Conservation (phyloP, 2,113 vertebrate species). For the Myotis lucifugus region DNA sequence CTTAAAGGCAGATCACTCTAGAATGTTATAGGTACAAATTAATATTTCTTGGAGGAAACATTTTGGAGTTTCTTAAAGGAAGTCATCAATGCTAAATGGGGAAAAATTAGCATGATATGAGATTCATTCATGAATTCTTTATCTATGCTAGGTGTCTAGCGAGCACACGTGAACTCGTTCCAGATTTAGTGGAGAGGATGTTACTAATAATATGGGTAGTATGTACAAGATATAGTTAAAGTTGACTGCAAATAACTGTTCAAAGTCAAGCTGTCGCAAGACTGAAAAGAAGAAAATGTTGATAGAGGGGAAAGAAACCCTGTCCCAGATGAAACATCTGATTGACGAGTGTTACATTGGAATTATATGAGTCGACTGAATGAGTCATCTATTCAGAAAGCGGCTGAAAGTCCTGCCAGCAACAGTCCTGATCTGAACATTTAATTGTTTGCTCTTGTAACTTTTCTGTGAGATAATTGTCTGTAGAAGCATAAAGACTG, state of each 20-base stretch:
- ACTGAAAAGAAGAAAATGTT: background rate
- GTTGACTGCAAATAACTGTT: background rate
- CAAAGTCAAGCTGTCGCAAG: background rate
- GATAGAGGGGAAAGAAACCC: background rate
- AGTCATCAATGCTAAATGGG: background rate
- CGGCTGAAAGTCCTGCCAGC: background rate
- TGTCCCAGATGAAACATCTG: background rate
- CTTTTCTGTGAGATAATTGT: constrained; percentile 26
- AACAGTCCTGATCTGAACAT: background rate
- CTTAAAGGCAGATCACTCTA: background rate
- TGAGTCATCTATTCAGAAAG: background rate
- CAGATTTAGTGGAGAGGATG: background rate
- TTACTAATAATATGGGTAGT: background rate
- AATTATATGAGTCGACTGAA: background rate
- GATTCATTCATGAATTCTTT: background rate
- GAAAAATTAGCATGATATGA: background rate
- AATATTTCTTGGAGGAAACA: background rate
- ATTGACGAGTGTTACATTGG: background rate
- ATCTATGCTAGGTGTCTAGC: background rate
- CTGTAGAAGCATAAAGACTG: background rate
- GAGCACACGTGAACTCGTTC: background rate
- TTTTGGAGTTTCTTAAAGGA: constrained; percentile 6
- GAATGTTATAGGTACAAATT: background rate
- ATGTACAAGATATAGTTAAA: background rate
- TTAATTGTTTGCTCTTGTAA: constrained; percentile 48